Evolutionary conservation across 2,797 vertebrate species (phyloP), one percentile per base, ranked within the genome.

Genomic region (Enteromius trimaculatus): DNA sequence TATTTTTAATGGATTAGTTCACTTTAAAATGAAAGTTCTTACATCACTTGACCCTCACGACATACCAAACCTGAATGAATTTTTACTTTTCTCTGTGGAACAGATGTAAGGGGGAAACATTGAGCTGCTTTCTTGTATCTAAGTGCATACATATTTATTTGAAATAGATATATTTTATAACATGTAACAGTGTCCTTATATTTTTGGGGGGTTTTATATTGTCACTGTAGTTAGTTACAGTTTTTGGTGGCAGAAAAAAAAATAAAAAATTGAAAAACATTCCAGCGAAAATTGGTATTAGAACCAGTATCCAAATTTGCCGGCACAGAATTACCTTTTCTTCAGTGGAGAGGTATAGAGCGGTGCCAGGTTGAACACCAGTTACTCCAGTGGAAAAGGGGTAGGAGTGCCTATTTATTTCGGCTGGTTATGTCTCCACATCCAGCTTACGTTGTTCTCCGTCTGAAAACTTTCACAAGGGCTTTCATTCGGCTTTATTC

Each of bases 401-500:
- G 21, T 58, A 31, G 26, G 70, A 74, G 17, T 74, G 44, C 70
- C 9, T n/a, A 17, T 51, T 75, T 58, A 58, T 75, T 51, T 9
- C 53, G 39, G n/a, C 72, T 76, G 34, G 53, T 58, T 23, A 34
- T 53, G 21, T 58, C 51, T 19, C 31, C 29, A 37, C 49, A 39
- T 37, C 21, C 49, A 75, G 49, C 31, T n/a, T 37, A 23, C 9
- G 51, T 29, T 55, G 11, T 75, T 75, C 51, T 39, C 21, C 13
- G 0, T 58, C n/a, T 39, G 14, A 58, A 58, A 58, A 34, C 72
- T 23, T 53, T n/a, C 49, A 21, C 49, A 74, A 74, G 49, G 13
- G 71, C 49, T 49, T 74, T 74, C 47, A 53, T n/a, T 53, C 10
- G 1, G 49, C 71, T 74, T 77, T 23, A 42, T 77, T 77, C 55